Base-by-base conservation (phyloP, 2,888 invertebrate genomes). In the Agrotis segetum region DNA sequence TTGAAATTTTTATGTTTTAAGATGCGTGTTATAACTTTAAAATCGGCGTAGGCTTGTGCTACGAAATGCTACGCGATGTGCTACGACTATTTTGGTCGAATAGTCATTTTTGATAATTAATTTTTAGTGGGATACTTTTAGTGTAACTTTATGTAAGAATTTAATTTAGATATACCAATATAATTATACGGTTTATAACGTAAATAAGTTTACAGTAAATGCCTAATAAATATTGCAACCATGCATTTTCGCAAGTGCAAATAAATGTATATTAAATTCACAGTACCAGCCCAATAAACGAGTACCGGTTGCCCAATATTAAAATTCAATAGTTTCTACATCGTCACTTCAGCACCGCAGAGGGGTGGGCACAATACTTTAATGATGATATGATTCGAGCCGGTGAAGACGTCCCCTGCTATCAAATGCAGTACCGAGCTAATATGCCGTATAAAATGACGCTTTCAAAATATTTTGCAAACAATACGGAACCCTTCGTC, bases 391-490 rank as follows among this genome's bases (percentile, higher is more conserved):
- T 92, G 92, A 95, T 95, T 92, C 89, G 84, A 86, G 84, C 85
- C 87, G 87, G 88, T 87, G 92, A 94, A 95, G 95, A 95, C 92
- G 90, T 88, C 92, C 95, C 95, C 90, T 88, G 88, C 93, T 92
- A 95, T 95, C 95, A 96, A 94, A 92, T 88, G 94, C 96, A 96
- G 92, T 86, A 90, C 92, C 88, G 79, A 84, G 88, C 93, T 96
- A 96, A 96, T 95, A 95, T 85, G 90, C 91, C 96, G 96, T 96
- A 95, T 95, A 93, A 95, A 96, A 95, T 95, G 93, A 93, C 87
- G 94, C 94, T 95, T 96, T 96, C 96, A 96, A 91, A 96, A 96
- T 96, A 96, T 96, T 96, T 95, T 93, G 95, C 95, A 95, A 96
- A 96, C 96, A 96, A 96, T 93, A 85, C 86, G 88, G 92, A 89